Percentiles rank a stretch among this genome's conserved stretches.
Conservation (phyloP, 2,113 vertebrate genomes). For the Noturus placidus region DNA sequence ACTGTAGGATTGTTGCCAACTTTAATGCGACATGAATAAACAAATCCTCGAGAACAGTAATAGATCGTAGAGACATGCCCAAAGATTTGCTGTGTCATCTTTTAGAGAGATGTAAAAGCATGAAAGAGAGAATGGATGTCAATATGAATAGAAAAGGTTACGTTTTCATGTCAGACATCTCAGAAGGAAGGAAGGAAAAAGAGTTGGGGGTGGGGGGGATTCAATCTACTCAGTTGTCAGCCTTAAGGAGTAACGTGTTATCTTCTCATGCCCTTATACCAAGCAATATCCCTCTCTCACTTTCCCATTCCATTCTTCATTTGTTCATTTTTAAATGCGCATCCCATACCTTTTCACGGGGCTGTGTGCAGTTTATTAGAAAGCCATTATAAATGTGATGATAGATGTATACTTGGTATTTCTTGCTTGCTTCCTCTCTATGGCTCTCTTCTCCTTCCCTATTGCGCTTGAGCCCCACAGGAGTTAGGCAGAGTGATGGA, state of each 20-base stretch:
- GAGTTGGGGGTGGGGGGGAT: constrained; percentile 36
- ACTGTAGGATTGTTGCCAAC: background rate
- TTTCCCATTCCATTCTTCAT: constrained; percentile 6
- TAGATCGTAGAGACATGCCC: background rate
- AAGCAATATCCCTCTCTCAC: constrained; percentile 20
- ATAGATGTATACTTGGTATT: constrained; percentile 48
- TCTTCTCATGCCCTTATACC: constrained; percentile 50
- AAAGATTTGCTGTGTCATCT: constrained; percentile 23
- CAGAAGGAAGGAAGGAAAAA: constrained; percentile 45
- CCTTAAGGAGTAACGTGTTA: constrained; percentile 64
- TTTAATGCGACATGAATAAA: constrained; percentile 12
- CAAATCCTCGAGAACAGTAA: background rate
- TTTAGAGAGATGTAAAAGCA: constrained; percentile 29
- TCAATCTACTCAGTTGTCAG: constrained; percentile 42
- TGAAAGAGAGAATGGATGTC: constrained; percentile 30
- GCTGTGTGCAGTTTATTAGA: constrained; percentile 76
- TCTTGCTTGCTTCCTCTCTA: background rate
- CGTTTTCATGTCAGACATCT: constrained; percentile 47
- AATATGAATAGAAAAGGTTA: constrained; percentile 52
- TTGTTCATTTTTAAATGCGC: constrained; percentile 58
- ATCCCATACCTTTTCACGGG: constrained; percentile 65
- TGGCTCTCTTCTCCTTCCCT: constrained; percentile 3
- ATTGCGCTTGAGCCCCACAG: constrained; percentile 48
- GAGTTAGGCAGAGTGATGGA: constrained; percentile 60
- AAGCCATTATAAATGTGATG: constrained; percentile 69